Conservation (phyloP, 2,113 vertebrate genomes). For the Hiodon tergisus region DNA sequence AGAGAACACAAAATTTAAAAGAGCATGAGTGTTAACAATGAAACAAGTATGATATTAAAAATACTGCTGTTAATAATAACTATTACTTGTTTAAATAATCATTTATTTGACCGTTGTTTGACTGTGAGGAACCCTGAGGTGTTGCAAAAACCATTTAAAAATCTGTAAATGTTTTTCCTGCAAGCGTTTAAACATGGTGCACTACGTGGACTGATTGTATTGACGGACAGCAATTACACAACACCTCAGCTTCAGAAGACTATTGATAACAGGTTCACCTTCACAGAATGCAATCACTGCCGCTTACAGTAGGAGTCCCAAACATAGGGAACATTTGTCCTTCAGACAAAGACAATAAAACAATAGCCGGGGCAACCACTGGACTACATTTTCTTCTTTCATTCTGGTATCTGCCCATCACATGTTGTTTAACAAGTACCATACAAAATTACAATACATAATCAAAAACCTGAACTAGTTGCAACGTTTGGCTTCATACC, state of each 20-base stretch:
- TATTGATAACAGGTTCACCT: background rate
- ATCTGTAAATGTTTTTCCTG: background rate
- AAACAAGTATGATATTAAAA: background rate
- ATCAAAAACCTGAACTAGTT: too few relatives aligned
- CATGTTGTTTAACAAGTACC: too few relatives aligned
- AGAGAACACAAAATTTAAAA: slow-evolving; percentile 31
- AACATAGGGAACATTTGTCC: slow-evolving; percentile 68
- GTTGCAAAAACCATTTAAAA: background rate
- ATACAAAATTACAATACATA: too few relatives aligned
- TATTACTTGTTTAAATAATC: background rate
- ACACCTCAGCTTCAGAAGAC: background rate
- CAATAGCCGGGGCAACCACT: slow-evolving; percentile 66
- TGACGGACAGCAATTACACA: slow-evolving; percentile 1
- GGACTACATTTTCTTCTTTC: too few relatives aligned
- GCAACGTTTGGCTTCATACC: too few relatives aligned
- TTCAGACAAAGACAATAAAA: slow-evolving; percentile 92
- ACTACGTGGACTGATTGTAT: background rate
- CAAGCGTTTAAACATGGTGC: background rate
- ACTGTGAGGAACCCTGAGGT: background rate
- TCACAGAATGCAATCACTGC: slow-evolving; percentile 4
- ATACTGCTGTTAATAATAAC: background rate
- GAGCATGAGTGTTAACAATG: background rate
- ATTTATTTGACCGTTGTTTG: too few relatives aligned
- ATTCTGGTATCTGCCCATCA: too few relatives aligned
- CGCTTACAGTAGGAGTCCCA: slow-evolving; percentile 26